phyloP scores from a whole-genome alignment of 2,113 vertebrate species.

The Puma concolor region DNA sequence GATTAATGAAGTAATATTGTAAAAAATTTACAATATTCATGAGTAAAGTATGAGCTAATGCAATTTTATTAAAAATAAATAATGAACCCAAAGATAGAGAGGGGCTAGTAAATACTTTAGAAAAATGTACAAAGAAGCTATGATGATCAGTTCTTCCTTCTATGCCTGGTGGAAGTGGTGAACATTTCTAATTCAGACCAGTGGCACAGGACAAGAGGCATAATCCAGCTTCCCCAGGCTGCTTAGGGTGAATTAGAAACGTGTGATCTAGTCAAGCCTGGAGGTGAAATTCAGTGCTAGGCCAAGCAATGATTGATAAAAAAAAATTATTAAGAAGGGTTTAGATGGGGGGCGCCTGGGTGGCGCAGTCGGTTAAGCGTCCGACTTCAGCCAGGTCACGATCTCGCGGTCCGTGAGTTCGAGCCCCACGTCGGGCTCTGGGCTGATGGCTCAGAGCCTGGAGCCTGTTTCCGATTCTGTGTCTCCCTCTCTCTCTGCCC shows the following conservation, averaged over 20 bases:
- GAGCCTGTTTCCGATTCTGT: too few species aligned
- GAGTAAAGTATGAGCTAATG: neutral
- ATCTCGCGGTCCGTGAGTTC: too few species aligned
- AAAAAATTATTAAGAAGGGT: neutral
- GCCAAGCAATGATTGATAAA: neutral
- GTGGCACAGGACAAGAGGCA: neutral
- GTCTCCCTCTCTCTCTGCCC: too few species aligned
- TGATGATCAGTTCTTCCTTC: neutral
- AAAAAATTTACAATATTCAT: neutral
- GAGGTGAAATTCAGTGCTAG: neutral
- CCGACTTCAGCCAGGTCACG: too few species aligned
- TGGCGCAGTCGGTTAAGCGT: too few species aligned
- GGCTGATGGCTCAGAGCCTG: too few species aligned
- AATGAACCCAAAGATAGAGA: neutral
- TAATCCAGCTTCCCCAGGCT: neutral
- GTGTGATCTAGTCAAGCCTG: neutral
- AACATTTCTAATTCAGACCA: neutral
- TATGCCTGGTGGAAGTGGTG: neutral
- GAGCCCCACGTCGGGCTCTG: too few species aligned
- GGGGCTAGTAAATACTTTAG: neutral
- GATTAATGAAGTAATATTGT: neutral
- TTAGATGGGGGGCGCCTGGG: too few species aligned
- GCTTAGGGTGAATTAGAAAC: neutral
- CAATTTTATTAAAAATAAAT: neutral
- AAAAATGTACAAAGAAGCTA: neutral